These are phyloP conservation scores for Petrocephalus sullivani DNA, from an alignment of 2,797 vertebrate species.

Conservation along the genomic window DNA sequence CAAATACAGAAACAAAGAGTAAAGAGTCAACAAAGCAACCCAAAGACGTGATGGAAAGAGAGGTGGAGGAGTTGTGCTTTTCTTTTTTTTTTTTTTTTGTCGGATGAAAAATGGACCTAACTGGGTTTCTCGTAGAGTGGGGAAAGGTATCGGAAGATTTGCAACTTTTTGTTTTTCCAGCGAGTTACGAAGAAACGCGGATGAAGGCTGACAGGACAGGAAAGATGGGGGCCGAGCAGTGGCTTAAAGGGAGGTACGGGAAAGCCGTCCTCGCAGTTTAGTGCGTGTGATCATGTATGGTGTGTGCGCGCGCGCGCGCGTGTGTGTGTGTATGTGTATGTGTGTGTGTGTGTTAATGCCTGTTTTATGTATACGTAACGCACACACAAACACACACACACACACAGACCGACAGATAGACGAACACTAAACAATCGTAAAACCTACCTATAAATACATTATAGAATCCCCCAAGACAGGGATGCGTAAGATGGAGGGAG, in stretches of 20 bases:
- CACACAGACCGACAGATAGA: slow-evolving; percentile 69
- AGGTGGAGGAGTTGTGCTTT: slow-evolving; percentile 21
- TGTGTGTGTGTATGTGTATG: slow-evolving; percentile 46
- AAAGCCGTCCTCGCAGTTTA: slow-evolving; percentile 34
- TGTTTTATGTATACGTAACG: slow-evolving; percentile 58
- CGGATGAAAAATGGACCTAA: slow-evolving; percentile 24
- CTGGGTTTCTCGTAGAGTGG: slow-evolving; percentile 21
- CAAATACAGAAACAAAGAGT: background rate
- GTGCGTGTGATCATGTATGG: background rate
- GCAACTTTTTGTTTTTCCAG: slow-evolving; percentile 27
- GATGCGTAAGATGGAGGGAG: slow-evolving; percentile 64
- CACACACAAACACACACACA: slow-evolving; percentile 66
- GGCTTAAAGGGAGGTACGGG: slow-evolving; percentile 37
- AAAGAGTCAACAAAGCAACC: background rate
- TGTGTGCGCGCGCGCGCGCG: slow-evolving; percentile 48
- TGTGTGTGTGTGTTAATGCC: slow-evolving; percentile 65
- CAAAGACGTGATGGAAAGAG: slow-evolving; percentile 37
- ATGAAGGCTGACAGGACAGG: slow-evolving; percentile 35
- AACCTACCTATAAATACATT: slow-evolving; percentile 76
- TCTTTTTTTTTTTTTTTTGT: slow-evolving; percentile 17
- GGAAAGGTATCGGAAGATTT: slow-evolving; percentile 21
- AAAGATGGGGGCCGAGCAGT: slow-evolving; percentile 39
- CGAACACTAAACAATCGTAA: slow-evolving; percentile 72
- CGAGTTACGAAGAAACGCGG: slow-evolving; percentile 49
- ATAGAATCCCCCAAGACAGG: slow-evolving; percentile 69